phyloP scores from a whole-genome alignment of 2,113 vertebrate species.

The Sylvia atricapilla region DNA sequence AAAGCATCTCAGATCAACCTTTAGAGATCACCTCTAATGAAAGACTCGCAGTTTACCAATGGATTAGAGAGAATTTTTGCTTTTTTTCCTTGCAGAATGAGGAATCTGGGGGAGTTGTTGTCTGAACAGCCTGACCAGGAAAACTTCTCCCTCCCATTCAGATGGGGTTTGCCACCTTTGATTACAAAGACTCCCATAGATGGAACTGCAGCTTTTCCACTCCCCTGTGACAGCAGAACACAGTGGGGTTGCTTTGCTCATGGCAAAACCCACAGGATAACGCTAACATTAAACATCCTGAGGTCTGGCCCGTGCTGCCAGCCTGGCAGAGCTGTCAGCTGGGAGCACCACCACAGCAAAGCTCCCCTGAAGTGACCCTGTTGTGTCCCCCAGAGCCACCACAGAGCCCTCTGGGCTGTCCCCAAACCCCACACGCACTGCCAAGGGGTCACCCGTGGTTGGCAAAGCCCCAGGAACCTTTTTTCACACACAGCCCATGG shows the following conservation, averaged over 20 bases:
- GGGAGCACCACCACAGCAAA: neutral
- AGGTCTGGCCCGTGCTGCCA: neutral
- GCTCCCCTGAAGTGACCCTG: neutral
- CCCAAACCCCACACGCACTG: fast-evolving
- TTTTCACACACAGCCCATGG: neutral
- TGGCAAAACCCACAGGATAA: neutral
- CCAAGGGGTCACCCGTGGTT: neutral
- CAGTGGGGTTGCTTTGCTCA: neutral
- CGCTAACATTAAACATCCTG: fast-evolving
- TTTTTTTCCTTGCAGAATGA: neutral
- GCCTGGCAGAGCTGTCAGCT: neutral
- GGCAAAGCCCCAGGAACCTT: neutral
- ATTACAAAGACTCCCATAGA: neutral
- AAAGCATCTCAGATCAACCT: neutral
- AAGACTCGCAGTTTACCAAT: neutral
- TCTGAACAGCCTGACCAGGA: neutral
- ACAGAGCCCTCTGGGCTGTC: neutral
- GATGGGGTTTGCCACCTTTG: neutral
- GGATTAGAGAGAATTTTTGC: neutral
- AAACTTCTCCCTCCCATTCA: neutral
- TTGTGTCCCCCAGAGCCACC: neutral
- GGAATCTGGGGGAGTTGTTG: neutral
- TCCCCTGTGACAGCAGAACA: neutral
- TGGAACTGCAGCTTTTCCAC: neutral
- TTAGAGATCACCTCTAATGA: neutral